Base-by-base conservation (phyloP, 2,888 invertebrate genomes). In the Xanthorhoe spadicearia region DNA sequence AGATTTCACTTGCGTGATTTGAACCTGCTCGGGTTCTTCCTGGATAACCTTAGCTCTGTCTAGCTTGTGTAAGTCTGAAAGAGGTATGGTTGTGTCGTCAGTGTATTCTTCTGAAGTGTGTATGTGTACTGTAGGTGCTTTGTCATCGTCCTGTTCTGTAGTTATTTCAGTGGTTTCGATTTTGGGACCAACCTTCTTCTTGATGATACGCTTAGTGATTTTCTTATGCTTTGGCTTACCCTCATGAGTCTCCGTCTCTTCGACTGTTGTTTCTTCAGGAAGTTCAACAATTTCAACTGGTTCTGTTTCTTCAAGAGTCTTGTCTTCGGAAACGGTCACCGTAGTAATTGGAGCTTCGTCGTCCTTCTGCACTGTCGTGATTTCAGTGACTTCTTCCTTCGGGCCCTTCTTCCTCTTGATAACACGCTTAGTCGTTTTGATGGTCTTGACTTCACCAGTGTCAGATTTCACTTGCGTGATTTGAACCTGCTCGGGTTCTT, bases 101-200 rank as follows among this genome's bases (percentile, higher is more conserved):
- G 77, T 74, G 66, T 83, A 72, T 71, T 86, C 75, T 64, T 87
- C 86, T 72, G 86, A 76, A 35, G 83, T 83, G 50, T 87, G 79
- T 70, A 91, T 84, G 5, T 87, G 72, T 62, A 87, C 80, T 76
- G 90, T 75, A 73, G 93, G 82, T 82, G 86, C 74, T 72, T 85
- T 88, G 46, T 90, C 88, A n/a, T 73, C 74, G 9, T 69, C 54
- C 46, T 73, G 68, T 68, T 72, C 72, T 4, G 71, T 66, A 0
- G 65, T 66, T 15, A 73, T 69, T 85, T 82, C 62, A 71, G 76
- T 85, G 1, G 72, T 73, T 48, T 67, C 56, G 0, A 71, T 48
- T 38, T 66, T 73, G 0, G 79, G 65, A 66, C 81, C 80, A 61
- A 77, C 70, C 35, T 76, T 54, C 13, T 54, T 61, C 9, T 53